These are phyloP conservation scores for Gephyroberyx darwinii DNA, from an alignment of 2,797 vertebrate genomes.

Conservation along the genomic window DNA sequence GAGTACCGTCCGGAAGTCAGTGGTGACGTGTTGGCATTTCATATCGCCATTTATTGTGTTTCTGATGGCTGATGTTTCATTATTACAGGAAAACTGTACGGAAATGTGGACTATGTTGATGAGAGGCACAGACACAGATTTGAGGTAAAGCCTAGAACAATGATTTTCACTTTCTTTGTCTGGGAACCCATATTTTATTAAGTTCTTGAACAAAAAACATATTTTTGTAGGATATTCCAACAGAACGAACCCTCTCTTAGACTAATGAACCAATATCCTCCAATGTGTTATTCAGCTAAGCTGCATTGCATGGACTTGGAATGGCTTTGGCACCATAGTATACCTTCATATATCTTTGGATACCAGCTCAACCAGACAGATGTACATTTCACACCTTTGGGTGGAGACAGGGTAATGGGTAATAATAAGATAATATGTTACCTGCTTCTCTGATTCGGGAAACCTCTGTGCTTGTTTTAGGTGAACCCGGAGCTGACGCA, in stretches of 20 bases:
- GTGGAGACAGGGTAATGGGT: no score
- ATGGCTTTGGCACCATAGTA: not conserved
- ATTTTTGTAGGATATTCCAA: not conserved
- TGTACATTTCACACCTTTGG: no score
- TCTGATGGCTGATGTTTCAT: conserved; percentile 17
- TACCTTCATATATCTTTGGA: not conserved
- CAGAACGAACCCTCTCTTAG: not conserved
- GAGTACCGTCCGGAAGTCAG: conserved; percentile 47
- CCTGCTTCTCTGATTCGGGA: not conserved
- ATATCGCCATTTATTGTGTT: not conserved
- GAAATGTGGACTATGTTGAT: conserved; percentile 87
- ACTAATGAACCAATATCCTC: not conserved
- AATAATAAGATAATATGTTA: no score
- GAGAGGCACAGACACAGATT: conserved; percentile 95
- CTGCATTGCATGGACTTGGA: not conserved
- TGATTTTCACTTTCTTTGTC: not conserved
- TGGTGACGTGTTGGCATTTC: not conserved
- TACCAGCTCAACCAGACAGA: not conserved
- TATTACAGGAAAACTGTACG: conserved; percentile 89
- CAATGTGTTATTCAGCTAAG: not conserved
- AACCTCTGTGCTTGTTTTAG: conserved; percentile 67
- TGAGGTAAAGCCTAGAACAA: conserved; percentile 81
- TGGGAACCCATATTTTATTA: not conserved
- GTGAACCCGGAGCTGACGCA: conserved; percentile 92
- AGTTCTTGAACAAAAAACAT: not conserved